A percentile compares a stretch with the other conserved stretches of the same genome.
Evolutionary conservation across 2,797 vertebrate species (phyloP).

Genomic region (Hippocampus kuda): DNA sequence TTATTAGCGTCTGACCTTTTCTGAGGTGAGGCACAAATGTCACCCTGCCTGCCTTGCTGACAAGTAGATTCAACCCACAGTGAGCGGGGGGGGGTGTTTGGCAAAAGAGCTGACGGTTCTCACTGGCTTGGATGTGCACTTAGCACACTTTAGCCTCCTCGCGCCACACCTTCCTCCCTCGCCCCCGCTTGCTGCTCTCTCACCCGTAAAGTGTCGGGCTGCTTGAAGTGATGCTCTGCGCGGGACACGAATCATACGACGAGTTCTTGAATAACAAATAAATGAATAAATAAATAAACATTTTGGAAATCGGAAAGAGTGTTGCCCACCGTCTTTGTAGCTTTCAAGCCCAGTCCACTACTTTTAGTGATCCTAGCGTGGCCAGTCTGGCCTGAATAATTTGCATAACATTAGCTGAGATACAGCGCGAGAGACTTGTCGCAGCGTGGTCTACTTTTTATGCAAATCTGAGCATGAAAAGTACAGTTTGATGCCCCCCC

Average conservation of each 20-base stretch:
- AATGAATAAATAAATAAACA: neutral
- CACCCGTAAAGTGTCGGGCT: conserved; percentile 5
- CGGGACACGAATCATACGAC: neutral
- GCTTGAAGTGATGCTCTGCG: neutral
- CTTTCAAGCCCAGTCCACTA: too few species aligned
- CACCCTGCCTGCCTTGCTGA: conserved; percentile 57
- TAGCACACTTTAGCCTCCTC: conserved; percentile 53
- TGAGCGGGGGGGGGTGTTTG: conserved; percentile 20
- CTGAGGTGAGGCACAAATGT: conserved; percentile 70
- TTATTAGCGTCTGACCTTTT: conserved; percentile 76
- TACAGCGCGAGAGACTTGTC: conserved; percentile 11
- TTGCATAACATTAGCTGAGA: conserved; percentile 11
- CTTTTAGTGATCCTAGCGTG: neutral
- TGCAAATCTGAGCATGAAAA: conserved; percentile 35
- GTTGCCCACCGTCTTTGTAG: too few species aligned
- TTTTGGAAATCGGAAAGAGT: neutral
- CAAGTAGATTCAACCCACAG: conserved; percentile 56
- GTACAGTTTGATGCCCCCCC: conserved; percentile 30
- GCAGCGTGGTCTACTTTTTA: conserved; percentile 19
- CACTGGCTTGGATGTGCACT: conserved; percentile 42
- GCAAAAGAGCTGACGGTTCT: conserved; percentile 40
- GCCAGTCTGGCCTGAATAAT: conserved; percentile 20
- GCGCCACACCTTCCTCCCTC: conserved; percentile 21
- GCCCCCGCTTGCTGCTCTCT: conserved; percentile 18
- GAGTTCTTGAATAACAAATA: neutral